These are phyloP conservation scores for Aspidiotus destructor DNA, from an alignment of 2,888 invertebrate genomes.

Conservation along the genomic window DNA sequence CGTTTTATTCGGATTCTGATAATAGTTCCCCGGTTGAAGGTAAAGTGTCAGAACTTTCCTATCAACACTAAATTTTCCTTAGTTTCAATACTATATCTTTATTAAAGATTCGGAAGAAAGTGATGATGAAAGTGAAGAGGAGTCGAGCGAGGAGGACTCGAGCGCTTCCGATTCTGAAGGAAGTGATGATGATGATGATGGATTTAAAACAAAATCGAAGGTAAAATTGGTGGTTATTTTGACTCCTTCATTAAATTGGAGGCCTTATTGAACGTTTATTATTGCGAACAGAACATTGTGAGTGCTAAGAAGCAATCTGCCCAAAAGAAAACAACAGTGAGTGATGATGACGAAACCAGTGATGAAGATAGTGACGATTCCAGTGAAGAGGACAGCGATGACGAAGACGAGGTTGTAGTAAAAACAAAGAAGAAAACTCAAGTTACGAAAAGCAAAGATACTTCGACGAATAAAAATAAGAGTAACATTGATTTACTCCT, in stretches of 20 bases:
- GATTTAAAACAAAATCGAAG: too few species aligned
- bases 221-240: too few species aligned
- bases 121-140: constrained; percentile 39
- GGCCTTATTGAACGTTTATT: too few species aligned
- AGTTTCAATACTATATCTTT: neutral
- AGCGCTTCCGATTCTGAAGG: constrained; percentile 36
- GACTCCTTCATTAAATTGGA: too few species aligned
- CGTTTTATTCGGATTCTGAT: constrained; percentile 55
- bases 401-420: constrained; percentile 37
- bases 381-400: constrained; percentile 37
- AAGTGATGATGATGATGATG: constrained; percentile 39
- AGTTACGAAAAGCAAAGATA: neutral
- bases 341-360: constrained; percentile 35
- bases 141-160: constrained; percentile 40
- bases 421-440: constrained; percentile 33
- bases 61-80: neutral
- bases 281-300: too few species aligned
- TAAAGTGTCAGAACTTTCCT: neutral
- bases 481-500: constrained; percentile 72
- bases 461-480: constrained; percentile 39
- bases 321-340: constrained; percentile 1
- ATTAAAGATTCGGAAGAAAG: constrained; percentile 38
- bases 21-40: constrained; percentile 39
- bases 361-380: constrained; percentile 40
- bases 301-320: constrained; percentile 3